phyloP scores from a whole-genome alignment of 2,113 vertebrate species.

The Barbus barbus region DNA sequence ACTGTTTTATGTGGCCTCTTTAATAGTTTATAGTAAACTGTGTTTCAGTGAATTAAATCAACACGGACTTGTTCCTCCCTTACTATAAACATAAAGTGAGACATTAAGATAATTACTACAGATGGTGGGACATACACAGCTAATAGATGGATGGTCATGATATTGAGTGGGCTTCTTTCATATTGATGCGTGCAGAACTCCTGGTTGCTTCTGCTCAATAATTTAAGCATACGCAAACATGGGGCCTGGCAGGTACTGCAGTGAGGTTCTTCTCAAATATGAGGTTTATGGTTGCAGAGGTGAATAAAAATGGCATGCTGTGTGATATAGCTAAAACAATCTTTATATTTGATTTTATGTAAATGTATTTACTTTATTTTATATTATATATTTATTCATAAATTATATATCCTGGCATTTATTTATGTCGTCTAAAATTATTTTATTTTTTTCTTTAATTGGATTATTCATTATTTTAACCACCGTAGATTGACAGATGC shows the following conservation, averaged over 20 bases:
- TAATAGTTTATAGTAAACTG: constrained; percentile 1
- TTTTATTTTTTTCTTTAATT: too few relatives aligned
- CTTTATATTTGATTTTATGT: too few relatives aligned
- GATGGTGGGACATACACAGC: background rate
- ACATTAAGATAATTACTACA: constrained; percentile 4
- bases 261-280: too few relatives aligned
- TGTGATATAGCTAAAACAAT: too few relatives aligned
- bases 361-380: too few relatives aligned
- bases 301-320: background rate
- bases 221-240: background rate
- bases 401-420: too few relatives aligned
- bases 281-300: too few relatives aligned
- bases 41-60: background rate
- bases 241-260: background rate
- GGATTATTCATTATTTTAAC: background rate
- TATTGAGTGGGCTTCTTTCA: background rate
- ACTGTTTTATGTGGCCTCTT: background rate
- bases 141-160: background rate
- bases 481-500: background rate
- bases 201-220: background rate
- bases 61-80: background rate
- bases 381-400: too few relatives aligned
- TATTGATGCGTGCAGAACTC: background rate
- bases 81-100: background rate
- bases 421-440: too few relatives aligned